Conservation (phyloP, 2,888 invertebrate species). For the Rhagonycha lutea region DNA sequence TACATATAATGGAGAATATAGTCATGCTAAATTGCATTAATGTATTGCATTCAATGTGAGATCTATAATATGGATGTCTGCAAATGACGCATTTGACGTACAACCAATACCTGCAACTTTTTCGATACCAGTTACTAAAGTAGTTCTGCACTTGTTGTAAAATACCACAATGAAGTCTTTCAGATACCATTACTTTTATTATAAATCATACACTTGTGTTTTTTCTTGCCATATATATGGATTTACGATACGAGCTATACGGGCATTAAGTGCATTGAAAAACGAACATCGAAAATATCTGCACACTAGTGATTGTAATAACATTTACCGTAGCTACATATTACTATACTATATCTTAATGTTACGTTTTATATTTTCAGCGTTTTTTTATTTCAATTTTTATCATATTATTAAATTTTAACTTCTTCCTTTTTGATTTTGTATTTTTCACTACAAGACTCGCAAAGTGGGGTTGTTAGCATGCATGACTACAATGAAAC, state of each 20-base stretch:
- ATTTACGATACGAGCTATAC: constrained; percentile 18
- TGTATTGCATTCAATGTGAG: background rate
- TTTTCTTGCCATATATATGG: constrained; percentile 19
- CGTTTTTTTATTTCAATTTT: background rate
- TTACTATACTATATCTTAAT: background rate
- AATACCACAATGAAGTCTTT: constrained; percentile 42
- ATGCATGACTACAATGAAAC: no score
- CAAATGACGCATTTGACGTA: constrained; percentile 22
- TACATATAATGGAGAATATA: background rate
- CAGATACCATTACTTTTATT: constrained; percentile 40
- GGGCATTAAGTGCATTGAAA: constrained; percentile 21
- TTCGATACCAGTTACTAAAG: constrained; percentile 16
- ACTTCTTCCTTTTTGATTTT: no score
- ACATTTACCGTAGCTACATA: constrained; percentile 12
- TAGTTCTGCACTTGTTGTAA: constrained; percentile 36
- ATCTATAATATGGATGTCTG: constrained; percentile 5
- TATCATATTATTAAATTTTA: background rate
- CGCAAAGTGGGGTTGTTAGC: no score
- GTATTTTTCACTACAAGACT: no score
- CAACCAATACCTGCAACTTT: constrained; percentile 18
- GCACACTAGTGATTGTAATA: constrained; percentile 8
- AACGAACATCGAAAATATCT: constrained; percentile 13
- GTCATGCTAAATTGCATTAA: background rate
- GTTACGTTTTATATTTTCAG: background rate
- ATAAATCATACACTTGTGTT: constrained; percentile 27